Evolutionary conservation across 2,113 vertebrate genomes (phyloP).

Genomic region (Euleptes europaea): DNA sequence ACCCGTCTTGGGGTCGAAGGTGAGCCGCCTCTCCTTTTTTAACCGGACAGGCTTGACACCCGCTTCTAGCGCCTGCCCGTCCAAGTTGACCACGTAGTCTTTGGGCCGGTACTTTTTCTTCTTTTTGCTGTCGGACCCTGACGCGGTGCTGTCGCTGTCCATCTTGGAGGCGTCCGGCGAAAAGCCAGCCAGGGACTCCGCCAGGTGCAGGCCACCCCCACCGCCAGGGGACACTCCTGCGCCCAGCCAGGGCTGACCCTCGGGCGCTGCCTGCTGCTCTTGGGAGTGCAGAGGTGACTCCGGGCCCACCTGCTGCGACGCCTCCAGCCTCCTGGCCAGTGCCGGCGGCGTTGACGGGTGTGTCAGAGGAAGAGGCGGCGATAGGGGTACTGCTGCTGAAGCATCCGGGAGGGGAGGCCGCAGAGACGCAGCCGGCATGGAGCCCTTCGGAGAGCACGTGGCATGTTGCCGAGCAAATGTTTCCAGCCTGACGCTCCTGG

Average conservation of each 20-base stretch:
- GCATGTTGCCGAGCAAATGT: constrained; percentile 76
- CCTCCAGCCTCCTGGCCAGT: constrained; percentile 74
- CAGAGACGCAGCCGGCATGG: constrained; percentile 81
- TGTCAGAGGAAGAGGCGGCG: constrained; percentile 61
- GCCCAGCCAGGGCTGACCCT: constrained; percentile 73
- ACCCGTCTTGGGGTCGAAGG: constrained; percentile 90
- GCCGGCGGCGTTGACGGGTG: constrained; percentile 75
- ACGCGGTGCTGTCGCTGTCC: constrained; percentile 77
- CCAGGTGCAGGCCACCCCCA: constrained; percentile 56
- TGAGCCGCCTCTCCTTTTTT: constrained; percentile 89
- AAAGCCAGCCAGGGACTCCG: constrained; percentile 66
- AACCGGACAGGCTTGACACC: constrained; percentile 85
- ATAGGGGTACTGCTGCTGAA: constrained; percentile 75
- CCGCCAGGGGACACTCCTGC: constrained; percentile 69
- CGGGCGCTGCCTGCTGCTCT: constrained; percentile 72
- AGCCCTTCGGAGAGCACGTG: constrained; percentile 81
- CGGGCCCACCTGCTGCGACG: constrained; percentile 48
- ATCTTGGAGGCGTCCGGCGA: constrained; percentile 72
- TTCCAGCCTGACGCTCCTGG: constrained; percentile 79
- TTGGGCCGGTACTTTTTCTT: constrained; percentile 84
- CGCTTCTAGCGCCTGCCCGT: constrained; percentile 78
- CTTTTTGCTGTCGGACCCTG: constrained; percentile 82
- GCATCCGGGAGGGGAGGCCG: constrained; percentile 73
- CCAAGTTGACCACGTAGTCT: constrained; percentile 79
- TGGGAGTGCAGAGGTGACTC: constrained; percentile 78